These are phyloP conservation scores for Clepsis dumicolana DNA, from an alignment of 2,888 invertebrate genomes.

Conservation along the genomic window DNA sequence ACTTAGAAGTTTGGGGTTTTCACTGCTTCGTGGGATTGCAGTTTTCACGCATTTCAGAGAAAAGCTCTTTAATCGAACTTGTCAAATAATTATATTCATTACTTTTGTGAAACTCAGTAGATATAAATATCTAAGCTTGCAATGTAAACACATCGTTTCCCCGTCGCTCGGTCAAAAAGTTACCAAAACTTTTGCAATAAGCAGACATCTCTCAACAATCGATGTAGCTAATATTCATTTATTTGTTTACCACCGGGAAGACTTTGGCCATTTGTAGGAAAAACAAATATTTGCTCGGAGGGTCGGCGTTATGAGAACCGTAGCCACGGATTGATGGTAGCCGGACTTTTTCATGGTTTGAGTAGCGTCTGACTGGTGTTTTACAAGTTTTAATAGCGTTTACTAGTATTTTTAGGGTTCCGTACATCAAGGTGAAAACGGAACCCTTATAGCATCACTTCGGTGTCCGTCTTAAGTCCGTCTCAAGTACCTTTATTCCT, in stretches of 20 bases:
- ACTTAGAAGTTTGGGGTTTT: no score
- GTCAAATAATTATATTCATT: no score
- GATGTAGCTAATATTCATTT: slow-evolving; percentile 53
- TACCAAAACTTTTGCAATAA: slow-evolving; percentile 49
- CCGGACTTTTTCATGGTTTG: slow-evolving; percentile 36
- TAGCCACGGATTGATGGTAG: slow-evolving; percentile 35
- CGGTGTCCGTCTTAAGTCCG: no score
- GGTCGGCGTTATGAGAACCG: slow-evolving; percentile 42
- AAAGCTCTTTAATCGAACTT: no score
- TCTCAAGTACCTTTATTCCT: no score
- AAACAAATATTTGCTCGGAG: slow-evolving; percentile 45
- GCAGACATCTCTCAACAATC: slow-evolving; percentile 47
- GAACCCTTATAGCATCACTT: no score
- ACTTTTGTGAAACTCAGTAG: no score
- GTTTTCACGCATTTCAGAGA: no score
- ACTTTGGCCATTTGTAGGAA: slow-evolving; percentile 43
- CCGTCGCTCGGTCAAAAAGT: slow-evolving; percentile 45
- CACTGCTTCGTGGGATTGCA: no score
- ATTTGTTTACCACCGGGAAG: slow-evolving; percentile 52
- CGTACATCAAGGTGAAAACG: background rate
- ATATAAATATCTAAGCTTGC: background rate
- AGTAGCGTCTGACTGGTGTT: slow-evolving; percentile 6
- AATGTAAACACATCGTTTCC: slow-evolving; percentile 4
- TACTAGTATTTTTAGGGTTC: background rate
- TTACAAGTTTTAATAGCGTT: slow-evolving; percentile 3